These are phyloP conservation scores for Megaleporinus macrocephalus DNA, from an alignment of 2,113 vertebrate genomes.

Conservation along the genomic window DNA sequence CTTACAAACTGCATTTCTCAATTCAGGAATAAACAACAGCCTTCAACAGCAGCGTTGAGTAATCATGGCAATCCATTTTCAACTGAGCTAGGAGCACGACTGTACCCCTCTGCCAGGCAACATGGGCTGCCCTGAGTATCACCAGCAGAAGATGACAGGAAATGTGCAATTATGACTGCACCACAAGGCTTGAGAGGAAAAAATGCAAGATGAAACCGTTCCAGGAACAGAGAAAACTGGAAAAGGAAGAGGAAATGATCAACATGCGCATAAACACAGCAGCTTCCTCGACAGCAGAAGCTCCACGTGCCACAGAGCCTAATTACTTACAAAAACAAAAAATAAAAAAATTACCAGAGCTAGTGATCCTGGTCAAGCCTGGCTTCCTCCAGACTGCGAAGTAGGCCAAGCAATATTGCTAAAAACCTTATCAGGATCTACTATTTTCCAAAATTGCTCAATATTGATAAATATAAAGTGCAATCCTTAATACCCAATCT, in stretches of 20 bases:
- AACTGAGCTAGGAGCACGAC: background rate
- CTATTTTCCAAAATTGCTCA: too few relatives aligned
- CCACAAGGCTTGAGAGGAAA: background rate
- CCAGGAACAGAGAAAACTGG: background rate
- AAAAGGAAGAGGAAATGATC: background rate
- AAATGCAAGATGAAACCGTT: background rate
- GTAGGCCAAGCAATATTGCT: background rate
- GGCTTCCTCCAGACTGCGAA: background rate
- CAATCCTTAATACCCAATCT: too few relatives aligned
- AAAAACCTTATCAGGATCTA: too few relatives aligned
- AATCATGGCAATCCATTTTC: background rate
- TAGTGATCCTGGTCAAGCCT: background rate
- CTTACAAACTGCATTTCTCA: background rate
- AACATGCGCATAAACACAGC: background rate
- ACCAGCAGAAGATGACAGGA: conserved; percentile 8
- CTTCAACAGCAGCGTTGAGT: background rate
- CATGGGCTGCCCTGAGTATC: background rate
- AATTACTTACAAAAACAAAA: conserved; percentile 13
- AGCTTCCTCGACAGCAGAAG: background rate
- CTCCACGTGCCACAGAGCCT: background rate
- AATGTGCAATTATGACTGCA: background rate
- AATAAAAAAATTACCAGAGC: background rate
- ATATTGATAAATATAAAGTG: too few relatives aligned
- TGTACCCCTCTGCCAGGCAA: background rate
- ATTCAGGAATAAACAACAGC: background rate